A percentile compares a stretch with the other conserved stretches of the same genome.
phyloP scores from a whole-genome alignment of 2,797 vertebrate genomes.

The Macrochelys suwanniensis region DNA sequence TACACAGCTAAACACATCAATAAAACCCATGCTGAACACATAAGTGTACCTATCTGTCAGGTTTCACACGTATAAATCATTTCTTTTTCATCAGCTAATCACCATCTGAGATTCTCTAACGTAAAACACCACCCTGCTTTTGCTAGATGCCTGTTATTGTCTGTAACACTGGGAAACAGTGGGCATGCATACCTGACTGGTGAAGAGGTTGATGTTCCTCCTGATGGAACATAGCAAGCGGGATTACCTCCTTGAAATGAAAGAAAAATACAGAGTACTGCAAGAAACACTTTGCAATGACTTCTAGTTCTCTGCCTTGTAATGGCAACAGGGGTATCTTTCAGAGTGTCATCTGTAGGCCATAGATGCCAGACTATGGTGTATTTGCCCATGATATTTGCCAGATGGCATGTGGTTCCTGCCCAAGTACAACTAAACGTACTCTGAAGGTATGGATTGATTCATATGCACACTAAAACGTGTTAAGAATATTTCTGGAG shows the following conservation, averaged over 20 bases:
- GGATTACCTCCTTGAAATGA: conserved; percentile 12
- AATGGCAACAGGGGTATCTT: not conserved
- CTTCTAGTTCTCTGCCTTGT: no score
- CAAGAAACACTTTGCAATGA: not conserved
- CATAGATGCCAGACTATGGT: not conserved
- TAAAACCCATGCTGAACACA: not conserved
- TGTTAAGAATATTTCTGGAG: not conserved
- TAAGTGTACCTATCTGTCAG: not conserved
- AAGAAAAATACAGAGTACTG: not conserved
- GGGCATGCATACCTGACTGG: not conserved
- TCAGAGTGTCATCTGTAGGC: not conserved
- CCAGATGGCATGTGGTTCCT: no score
- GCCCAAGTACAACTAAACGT: no score
- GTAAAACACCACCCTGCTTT: not conserved
- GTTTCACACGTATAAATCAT: not conserved
- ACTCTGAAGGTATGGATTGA: not conserved
- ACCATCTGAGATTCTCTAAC: accelerated
- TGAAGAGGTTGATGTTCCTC: conserved; percentile 13
- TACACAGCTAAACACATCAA: not conserved
- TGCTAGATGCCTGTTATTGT: not conserved
- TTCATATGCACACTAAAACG: conserved; percentile 34
- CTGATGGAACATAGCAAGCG: not conserved
- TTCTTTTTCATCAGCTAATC: not conserved
- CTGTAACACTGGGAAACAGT: not conserved
- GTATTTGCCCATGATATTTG: not conserved